These are phyloP conservation scores for Luperina testacea DNA, from an alignment of 2,888 invertebrate species.

Conservation along the genomic window DNA sequence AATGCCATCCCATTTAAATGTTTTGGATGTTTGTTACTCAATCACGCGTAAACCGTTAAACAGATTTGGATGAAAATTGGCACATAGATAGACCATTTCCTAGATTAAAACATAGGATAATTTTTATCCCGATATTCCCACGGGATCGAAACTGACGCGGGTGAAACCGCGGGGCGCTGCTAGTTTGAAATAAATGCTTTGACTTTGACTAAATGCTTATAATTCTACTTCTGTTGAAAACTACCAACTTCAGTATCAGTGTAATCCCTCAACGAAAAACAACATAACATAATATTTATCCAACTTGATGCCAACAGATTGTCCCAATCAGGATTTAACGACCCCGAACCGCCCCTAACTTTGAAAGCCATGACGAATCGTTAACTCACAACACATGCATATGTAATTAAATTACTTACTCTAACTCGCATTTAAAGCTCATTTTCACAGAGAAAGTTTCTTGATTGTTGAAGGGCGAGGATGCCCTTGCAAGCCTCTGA, in stretches of 20 bases:
- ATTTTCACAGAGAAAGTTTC: background rate
- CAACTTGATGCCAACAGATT: background rate
- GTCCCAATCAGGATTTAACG: constrained; percentile 20
- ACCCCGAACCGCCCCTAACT: constrained; percentile 21
- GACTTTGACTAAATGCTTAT: no score
- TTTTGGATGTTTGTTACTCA: no score
- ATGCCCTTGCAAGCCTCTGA: background rate
- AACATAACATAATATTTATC: background rate
- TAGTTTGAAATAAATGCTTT: no score
- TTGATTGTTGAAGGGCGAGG: background rate
- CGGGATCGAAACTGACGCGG: no score
- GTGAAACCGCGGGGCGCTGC: no score
- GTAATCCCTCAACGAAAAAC: background rate
- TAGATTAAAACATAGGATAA: no score
- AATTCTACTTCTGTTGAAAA: background rate
- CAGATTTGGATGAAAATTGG: no score
- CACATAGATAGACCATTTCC: no score
- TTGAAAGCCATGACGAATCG: constrained; percentile 26
- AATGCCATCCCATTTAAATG: no score
- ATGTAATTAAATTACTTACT: constrained; percentile 37
- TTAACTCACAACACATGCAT: constrained; percentile 20
- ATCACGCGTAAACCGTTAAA: no score
- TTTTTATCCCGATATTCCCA: no score
- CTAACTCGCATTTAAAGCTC: background rate
- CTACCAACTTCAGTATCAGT: background rate